These are phyloP conservation scores for Heterocephalus glaber DNA, from an alignment of 2,113 vertebrate genomes.

Conservation along the genomic window DNA sequence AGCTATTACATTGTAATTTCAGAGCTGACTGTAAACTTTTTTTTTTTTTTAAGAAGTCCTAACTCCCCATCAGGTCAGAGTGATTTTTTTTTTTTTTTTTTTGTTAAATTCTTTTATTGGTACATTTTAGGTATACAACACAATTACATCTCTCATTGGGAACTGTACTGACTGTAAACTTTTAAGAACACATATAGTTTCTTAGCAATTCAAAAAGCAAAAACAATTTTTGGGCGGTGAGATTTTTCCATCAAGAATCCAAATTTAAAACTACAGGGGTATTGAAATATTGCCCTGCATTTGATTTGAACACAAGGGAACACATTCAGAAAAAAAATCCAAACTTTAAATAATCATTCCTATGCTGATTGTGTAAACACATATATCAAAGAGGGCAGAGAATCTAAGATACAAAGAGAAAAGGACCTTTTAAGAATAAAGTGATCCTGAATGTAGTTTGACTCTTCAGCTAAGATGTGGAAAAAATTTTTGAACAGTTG, in stretches of 20 bases:
- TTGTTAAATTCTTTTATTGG: no score
- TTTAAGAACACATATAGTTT: conserved; percentile 50
- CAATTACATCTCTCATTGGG: no score
- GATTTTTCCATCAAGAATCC: conserved; percentile 43
- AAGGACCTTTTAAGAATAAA: conserved; percentile 43
- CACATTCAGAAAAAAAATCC: conserved; percentile 39
- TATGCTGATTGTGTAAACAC: conserved; percentile 5
- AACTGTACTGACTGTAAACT: conserved; percentile 62
- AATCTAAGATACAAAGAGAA: conserved; percentile 14
- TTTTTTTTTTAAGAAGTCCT: no score
- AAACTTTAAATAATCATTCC: conserved; percentile 45
- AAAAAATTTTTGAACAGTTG: not conserved
- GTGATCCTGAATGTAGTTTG: conserved; percentile 43
- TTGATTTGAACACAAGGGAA: conserved; percentile 49
- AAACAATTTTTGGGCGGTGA: not conserved
- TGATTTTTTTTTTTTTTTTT: no score
- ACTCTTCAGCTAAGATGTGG: not conserved
- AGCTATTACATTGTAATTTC: conserved; percentile 69
- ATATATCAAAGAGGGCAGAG: conserved; percentile 32
- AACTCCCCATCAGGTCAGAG: no score
- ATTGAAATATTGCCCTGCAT: conserved; percentile 39
- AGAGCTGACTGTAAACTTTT: conserved; percentile 60
- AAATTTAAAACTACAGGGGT: conserved; percentile 35
- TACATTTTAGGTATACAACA: no score
- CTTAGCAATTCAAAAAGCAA: conserved; percentile 49